Conservation (phyloP, 2,797 vertebrate genomes). For the Acanthornis magna region DNA sequence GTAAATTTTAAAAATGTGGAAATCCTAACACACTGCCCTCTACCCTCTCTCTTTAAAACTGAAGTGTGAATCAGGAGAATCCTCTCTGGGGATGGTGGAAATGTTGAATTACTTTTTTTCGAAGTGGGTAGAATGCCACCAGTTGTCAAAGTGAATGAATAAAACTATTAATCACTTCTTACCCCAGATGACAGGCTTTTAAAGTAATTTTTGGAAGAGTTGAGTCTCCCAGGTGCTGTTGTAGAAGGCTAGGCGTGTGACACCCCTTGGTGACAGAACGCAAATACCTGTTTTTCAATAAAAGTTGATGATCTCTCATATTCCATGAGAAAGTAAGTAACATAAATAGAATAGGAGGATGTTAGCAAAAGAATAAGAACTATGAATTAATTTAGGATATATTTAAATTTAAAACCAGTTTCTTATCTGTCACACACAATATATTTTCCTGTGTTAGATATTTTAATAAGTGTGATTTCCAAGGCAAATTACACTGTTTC, state of each 20-base stretch:
- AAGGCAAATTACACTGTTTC: background rate
- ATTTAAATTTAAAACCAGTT: background rate
- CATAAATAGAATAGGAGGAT: background rate
- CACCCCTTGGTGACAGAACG: background rate
- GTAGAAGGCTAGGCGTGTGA: background rate
- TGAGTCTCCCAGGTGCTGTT: background rate
- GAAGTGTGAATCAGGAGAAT: background rate
- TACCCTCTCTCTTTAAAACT: background rate
- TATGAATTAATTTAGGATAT: background rate
- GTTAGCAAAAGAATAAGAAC: background rate
- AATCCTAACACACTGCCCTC: rapidly evolving
- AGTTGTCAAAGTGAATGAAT: background rate
- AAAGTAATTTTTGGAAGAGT: background rate
- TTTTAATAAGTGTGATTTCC: background rate
- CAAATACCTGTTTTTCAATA: background rate
- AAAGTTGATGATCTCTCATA: background rate
- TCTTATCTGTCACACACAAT: background rate
- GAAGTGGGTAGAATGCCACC: background rate
- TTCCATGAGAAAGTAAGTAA: background rate
- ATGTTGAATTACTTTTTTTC: background rate
- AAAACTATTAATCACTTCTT: background rate
- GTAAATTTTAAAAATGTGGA: background rate
- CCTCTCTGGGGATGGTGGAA: background rate
- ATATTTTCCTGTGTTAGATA: background rate
- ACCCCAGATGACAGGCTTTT: background rate